Evolutionary conservation across 2,113 vertebrate species (phyloP), one percentile per base, ranked within the genome.

Genomic region (Boulengerochromis microlepis): DNA sequence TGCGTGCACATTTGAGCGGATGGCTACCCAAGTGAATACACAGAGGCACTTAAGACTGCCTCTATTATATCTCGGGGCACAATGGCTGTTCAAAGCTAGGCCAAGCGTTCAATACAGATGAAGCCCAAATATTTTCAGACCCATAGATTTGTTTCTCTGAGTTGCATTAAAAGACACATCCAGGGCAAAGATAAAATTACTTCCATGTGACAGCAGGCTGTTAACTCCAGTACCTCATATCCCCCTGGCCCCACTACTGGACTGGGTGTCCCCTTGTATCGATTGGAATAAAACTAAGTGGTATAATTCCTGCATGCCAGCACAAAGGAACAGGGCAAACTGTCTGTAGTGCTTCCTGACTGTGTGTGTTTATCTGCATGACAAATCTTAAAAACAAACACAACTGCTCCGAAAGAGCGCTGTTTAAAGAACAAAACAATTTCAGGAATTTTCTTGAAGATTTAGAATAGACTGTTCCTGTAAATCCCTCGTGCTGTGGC

Each of bases 121-220:
- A 82, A 52, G 80, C 87, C 93, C 85, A 93, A 91, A 94, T 89
- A 90, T 95, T 96, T 93, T 94, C 86, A 95, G 56, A 94, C 84
- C 82, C 84, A 83, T 83, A 87, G 81, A 93, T 94, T 84, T 86
- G 90, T 96, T 91, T 93, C 91, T 12, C 92, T 87, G 82, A 90
- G 74, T 90, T 95, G 91, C 74, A 89, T 91, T 90, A 94, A 93
- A 95, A 95, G 47, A 84, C 89, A 86, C 89, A 95, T 90, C 91
- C 84, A 84, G 59, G 88, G 69, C 91, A 54, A 84, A 94, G 94
- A 91, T 66, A 57, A 93, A 92, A 87, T 96, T 96, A 94, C 87
- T 95, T 96, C 93, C 87, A 91, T 85, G 87, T 96, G 94, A 96
- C 91, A 95, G 85, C 89, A 91, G 94, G 90, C 81, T 95, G 88